These are phyloP conservation scores for Helostoma temminkii DNA, from an alignment of 2,797 vertebrate genomes.

Conservation along the genomic window DNA sequence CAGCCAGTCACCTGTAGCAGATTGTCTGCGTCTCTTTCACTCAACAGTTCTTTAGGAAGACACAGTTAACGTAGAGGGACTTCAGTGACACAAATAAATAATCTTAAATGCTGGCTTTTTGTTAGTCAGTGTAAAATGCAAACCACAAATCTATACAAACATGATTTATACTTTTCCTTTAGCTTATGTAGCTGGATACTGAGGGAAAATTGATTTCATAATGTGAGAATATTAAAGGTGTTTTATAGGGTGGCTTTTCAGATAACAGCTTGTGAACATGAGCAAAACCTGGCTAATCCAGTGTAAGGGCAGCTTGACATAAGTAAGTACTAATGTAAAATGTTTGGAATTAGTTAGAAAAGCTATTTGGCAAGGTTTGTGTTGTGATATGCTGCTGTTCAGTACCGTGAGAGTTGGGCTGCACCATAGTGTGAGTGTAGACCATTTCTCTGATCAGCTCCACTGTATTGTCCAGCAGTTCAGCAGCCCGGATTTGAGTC, in stretches of 20 bases:
- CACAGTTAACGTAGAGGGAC: not conserved
- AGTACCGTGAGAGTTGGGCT: constrained; percentile 78
- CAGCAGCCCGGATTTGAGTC: constrained; percentile 81
- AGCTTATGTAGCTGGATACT: too few relatives aligned
- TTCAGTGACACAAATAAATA: not conserved
- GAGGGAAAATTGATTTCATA: too few relatives aligned
- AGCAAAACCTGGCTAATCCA: too few relatives aligned
- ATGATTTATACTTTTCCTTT: too few relatives aligned
- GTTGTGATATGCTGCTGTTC: constrained; percentile 3
- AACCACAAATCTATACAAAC: too few relatives aligned
- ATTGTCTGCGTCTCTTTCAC: constrained; percentile 74
- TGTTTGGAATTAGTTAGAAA: too few relatives aligned
- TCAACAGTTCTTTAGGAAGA: constrained; percentile 79
- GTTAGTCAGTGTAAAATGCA: too few relatives aligned
- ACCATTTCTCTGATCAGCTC: constrained; percentile 89
- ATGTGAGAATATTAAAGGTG: too few relatives aligned
- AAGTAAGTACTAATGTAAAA: too few relatives aligned
- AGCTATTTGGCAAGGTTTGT: not conserved
- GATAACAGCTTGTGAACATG: too few relatives aligned
- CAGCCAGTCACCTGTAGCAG: constrained; percentile 84
- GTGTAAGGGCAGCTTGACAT: too few relatives aligned
- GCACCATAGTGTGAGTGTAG: constrained; percentile 84
- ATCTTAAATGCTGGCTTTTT: not conserved
- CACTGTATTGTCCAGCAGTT: constrained; percentile 86
- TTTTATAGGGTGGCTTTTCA: too few relatives aligned